These are phyloP conservation scores for Pristionchus arcanus DNA, from an alignment of 2,888 invertebrate genomes.

Conservation along the genomic window DNA sequence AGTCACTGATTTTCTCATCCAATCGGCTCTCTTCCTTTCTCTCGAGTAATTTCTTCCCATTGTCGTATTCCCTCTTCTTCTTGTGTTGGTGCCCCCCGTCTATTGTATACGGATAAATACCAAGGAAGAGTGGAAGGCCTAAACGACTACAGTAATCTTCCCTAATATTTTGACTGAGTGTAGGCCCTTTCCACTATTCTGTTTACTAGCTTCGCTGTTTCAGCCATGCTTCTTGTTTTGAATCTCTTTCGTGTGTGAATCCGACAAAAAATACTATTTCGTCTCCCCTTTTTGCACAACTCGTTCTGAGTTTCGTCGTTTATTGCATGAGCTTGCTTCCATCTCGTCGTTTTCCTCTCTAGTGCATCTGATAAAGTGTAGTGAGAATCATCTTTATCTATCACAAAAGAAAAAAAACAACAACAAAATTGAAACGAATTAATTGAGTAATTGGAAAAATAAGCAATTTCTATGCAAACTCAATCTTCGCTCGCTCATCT, in stretches of 20 bases:
- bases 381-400: background rate
- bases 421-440: background rate
- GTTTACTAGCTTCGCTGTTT: background rate
- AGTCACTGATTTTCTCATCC: background rate
- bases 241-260: background rate
- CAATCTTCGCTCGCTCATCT: background rate
- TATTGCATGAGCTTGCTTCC: conserved; percentile 41
- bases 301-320: background rate
- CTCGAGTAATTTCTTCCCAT: background rate
- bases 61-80: background rate
- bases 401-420: background rate
- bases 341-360: background rate
- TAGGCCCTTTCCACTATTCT: conserved; percentile 8
- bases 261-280: background rate
- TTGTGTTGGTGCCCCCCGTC: conserved; percentile 7
- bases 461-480: background rate
- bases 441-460: background rate
- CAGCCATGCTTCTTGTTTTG: background rate
- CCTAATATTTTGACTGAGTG: background rate
- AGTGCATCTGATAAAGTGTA: conserved; percentile 25
- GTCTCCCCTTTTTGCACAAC: background rate
- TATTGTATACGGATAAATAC: background rate
- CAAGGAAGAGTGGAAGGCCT: conserved; percentile 17
- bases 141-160: background rate
- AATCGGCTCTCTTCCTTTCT: background rate